Conservation (phyloP, 2,113 vertebrate species). For the Xenopus tropicalis region DNA sequence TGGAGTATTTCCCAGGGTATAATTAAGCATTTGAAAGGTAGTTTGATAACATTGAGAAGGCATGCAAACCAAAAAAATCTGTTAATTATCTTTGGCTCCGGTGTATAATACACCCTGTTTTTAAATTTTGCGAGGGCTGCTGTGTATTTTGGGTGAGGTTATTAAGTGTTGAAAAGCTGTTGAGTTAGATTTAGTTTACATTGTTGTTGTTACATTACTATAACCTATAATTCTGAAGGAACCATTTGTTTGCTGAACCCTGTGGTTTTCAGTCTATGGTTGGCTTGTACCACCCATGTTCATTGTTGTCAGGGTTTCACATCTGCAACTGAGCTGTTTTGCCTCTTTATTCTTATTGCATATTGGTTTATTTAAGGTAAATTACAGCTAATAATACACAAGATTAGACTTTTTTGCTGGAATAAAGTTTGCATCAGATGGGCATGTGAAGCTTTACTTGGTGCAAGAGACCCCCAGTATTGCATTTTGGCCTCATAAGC, state of each 20-base stretch:
- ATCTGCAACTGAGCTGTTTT: not conserved
- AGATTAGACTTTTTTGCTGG: no score
- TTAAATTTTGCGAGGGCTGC: not conserved
- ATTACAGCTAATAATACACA: no score
- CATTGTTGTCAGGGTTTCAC: not conserved
- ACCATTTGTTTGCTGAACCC: not conserved
- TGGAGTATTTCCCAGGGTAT: no score
- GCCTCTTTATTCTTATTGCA: not conserved
- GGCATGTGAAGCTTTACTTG: no score
- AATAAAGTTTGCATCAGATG: no score
- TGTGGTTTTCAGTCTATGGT: not conserved
- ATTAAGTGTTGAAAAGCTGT: not conserved
- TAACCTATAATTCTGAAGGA: no score
- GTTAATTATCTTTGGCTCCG: conserved; percentile 9
- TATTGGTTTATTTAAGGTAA: not conserved
- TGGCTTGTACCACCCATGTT: conserved; percentile 1
- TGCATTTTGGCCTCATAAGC: no score
- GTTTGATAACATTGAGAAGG: no score
- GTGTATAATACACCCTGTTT: not conserved
- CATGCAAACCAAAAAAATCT: not conserved
- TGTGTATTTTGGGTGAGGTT: not conserved
- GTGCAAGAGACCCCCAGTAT: no score
- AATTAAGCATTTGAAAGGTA: no score
- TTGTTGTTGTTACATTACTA: not conserved
- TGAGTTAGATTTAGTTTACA: not conserved